Base-by-base conservation (phyloP, 2,888 invertebrate genomes). In the Cryptus armator region DNA sequence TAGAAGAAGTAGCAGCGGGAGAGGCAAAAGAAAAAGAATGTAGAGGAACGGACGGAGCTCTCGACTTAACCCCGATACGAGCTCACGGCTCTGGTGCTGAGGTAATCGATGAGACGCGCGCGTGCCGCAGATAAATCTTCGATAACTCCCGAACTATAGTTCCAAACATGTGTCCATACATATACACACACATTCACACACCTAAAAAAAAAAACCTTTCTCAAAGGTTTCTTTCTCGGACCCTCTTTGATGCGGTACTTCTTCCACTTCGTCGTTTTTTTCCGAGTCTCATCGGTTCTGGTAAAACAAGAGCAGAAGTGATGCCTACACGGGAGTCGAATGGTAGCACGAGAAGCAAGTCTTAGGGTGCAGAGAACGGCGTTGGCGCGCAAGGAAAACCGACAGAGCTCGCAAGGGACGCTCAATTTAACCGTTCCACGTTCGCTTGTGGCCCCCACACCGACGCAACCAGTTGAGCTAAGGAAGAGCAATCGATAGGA, bases 401-500 rank as follows among this genome's bases (percentile, higher is more conserved):
- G 88, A 89, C 88, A 87, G 88, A 76, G 83, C 84, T 89, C 88
- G 80, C 90, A 87, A 84, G 89, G 87, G 91, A 91, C 86, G 88
- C 89, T 91, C 90, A 88, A 91, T 91, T 91, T 89, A 91, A 90
- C 88, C 89, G 87, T 59, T 64, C 29, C 66, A 12, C 37, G 51
- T 24, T 79, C 71, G 37, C 83, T 72, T 66, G 46, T 48, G 59
- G 62, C 75, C 53, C 72, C 3, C 59, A 59, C 14, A 44, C 56
- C 70, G 37, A 46, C 76, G 80, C 78, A 48, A 46, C 71, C 70
- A 82, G 85, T 84, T 84, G 86, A 87, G 80, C 81, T 88, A 87
- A 88, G 88, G 85, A 86, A 87, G 88, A 89, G 86, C 87, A 89
- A 90, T 90, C 90, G 90, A 90, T 89, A 83, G 87, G 59, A 84